Percentiles rank a stretch among this genome's conserved stretches.
phyloP scores from a whole-genome alignment of 30 jellyfish, hydroid and myxozoan genomes.

The Haliclystus octoradiatus region DNA sequence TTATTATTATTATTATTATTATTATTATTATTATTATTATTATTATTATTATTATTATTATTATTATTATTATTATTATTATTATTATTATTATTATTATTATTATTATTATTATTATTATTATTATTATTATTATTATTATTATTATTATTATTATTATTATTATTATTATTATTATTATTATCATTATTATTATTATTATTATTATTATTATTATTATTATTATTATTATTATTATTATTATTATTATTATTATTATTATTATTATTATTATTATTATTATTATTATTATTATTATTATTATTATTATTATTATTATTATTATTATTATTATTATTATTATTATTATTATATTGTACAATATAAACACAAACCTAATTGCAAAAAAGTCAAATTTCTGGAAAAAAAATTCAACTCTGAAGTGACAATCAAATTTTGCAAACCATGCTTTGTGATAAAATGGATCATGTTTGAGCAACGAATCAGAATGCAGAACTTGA shows the following conservation, averaged over 20 bases:
- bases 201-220: not conserved
- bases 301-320: not conserved
- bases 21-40: not conserved
- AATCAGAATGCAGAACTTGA: too few relatives aligned
- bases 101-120: not conserved
- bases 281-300: not conserved
- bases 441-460: too few relatives aligned
- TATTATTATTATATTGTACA: too few relatives aligned
- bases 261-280: not conserved
- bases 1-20: not conserved
- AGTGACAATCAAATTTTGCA: too few relatives aligned
- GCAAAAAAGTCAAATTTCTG: too few relatives aligned
- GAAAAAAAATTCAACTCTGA: too few relatives aligned
- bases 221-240: not conserved
- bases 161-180: not conserved
- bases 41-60: not conserved
- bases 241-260: not conserved
- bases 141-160: not conserved
- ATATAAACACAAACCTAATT: too few relatives aligned
- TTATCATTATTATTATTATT: constrained; percentile 1
- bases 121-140: not conserved
- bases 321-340: not conserved
- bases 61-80: not conserved
- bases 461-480: too few relatives aligned
- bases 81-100: not conserved